Conservation (phyloP, 2,797 vertebrate species). For the Tragelaphus oryx region DNA sequence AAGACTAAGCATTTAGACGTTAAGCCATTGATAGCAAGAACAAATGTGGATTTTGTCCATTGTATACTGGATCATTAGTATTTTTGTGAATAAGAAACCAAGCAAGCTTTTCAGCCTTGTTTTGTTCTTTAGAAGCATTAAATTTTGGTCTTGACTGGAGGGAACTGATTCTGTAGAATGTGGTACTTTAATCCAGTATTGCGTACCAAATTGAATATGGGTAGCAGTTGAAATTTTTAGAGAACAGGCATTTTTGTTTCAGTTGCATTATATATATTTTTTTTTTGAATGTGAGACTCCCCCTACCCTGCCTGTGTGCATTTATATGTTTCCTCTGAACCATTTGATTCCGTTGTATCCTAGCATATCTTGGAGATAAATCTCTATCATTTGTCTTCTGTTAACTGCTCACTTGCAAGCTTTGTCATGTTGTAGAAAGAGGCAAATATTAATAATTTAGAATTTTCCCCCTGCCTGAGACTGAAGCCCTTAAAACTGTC, state of each 20-base stretch:
- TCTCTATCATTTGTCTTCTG: not conserved
- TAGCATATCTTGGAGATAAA: not conserved
- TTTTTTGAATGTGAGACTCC: not conserved
- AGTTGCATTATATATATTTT: not conserved
- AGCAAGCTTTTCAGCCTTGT: not conserved
- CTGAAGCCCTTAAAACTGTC: not conserved
- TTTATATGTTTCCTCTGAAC: not conserved
- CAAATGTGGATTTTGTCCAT: constrained; percentile 3
- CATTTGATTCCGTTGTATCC: not conserved
- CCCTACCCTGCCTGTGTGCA: not conserved
- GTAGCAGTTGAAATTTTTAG: not conserved
- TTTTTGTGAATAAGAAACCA: constrained; percentile 12
- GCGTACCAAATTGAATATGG: not conserved
- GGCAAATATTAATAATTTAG: not conserved
- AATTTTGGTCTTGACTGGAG: not conserved
- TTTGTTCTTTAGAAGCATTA: not conserved
- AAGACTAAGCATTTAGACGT: not conserved
- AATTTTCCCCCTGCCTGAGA: not conserved
- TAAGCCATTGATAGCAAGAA: constrained; percentile 1
- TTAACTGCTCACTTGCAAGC: not conserved
- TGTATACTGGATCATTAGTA: not conserved
- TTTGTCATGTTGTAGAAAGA: not conserved
- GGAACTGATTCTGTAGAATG: not conserved
- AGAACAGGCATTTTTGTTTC: not conserved
- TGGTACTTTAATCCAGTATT: not conserved